Conservation (phyloP, 2,113 vertebrate genomes). For the Isurus oxyrinchus region DNA sequence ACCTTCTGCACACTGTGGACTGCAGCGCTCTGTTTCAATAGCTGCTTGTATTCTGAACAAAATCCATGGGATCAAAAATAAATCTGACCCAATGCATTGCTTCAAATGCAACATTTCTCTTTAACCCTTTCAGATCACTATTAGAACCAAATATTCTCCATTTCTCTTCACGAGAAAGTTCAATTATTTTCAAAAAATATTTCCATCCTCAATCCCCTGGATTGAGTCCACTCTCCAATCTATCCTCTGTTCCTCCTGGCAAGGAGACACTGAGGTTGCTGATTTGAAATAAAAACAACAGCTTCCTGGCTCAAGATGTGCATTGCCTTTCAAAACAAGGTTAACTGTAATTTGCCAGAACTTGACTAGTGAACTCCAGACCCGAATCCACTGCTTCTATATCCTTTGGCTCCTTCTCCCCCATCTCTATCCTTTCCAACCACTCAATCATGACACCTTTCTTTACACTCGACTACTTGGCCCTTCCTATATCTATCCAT, state of each 20-base stretch:
- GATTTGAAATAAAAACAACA: background rate
- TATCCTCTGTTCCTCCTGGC: background rate
- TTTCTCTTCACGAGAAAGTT: constrained; percentile 1
- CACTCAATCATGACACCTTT: background rate
- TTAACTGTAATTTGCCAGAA: background rate
- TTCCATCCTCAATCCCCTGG: background rate
- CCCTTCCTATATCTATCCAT: background rate
- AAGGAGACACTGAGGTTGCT: background rate
- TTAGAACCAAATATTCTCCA: background rate
- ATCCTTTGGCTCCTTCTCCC: background rate
- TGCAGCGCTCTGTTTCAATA: background rate
- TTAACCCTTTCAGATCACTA: background rate
- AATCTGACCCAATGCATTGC: background rate
- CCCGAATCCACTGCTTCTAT: background rate
- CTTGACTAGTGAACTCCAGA: background rate
- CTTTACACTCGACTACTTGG: background rate
- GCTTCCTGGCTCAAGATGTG: background rate
- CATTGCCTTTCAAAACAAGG: background rate
- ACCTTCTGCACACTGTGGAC: background rate
- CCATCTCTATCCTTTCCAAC: background rate
- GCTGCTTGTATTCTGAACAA: background rate
- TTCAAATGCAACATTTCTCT: background rate
- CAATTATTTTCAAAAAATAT: background rate
- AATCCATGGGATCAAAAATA: background rate
- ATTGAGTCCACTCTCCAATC: background rate